Percentiles rank a stretch among this genome's conserved stretches.
phyloP scores from a whole-genome alignment of 2,113 vertebrate genomes.

The Henicopernis longicauda region DNA sequence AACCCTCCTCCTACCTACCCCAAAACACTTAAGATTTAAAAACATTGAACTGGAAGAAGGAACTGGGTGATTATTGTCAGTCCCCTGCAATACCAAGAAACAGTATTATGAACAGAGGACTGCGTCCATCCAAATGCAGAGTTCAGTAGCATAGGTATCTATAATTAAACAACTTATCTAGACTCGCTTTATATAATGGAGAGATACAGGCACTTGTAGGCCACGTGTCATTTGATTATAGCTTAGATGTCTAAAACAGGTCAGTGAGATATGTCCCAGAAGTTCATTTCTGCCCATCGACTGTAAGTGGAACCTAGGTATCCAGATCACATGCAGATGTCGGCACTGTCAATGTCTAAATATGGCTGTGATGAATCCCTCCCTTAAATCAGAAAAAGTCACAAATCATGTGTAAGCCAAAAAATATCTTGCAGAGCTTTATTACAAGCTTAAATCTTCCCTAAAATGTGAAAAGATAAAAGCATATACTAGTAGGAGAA shows the following conservation, averaged over 20 bases:
- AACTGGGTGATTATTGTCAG: not conserved
- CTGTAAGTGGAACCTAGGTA: not conserved
- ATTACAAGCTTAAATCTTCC: not conserved
- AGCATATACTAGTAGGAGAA: not conserved
- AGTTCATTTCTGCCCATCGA: not conserved
- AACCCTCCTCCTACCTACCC: not conserved
- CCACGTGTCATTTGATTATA: fast-evolving
- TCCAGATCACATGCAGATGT: not conserved
- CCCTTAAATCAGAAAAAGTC: not conserved
- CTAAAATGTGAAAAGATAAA: not conserved
- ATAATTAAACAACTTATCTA: not conserved
- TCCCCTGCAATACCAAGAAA: not conserved
- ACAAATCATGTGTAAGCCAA: not conserved
- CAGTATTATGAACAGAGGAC: not conserved
- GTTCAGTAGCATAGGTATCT: not conserved
- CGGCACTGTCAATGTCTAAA: not conserved
- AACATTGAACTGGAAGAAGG: not conserved
- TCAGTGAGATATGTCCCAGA: not conserved
- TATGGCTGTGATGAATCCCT: not conserved
- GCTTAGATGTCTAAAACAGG: not conserved
- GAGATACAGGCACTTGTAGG: not conserved
- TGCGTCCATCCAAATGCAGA: not conserved
- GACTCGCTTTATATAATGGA: not conserved
- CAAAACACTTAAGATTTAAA: not conserved
- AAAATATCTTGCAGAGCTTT: not conserved